Evolutionary conservation across 2,888 invertebrate genomes (phyloP), one percentile per base, ranked within the genome.

Genomic region (Drosophila tripunctata): DNA sequence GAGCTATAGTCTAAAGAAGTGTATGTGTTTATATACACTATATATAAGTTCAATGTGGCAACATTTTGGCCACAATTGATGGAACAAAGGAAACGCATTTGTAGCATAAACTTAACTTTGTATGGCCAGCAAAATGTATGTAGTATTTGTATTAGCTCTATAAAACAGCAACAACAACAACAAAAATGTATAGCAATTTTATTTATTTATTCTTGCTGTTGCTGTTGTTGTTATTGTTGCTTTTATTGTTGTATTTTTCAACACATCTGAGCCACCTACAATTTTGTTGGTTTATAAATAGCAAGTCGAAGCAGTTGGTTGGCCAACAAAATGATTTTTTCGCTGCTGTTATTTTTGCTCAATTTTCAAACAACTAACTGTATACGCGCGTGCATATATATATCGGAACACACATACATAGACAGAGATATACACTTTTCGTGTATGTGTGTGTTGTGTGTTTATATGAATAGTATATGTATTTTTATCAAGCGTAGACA

Each of bases 231-330:
- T 19, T 75, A 60, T 66, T 41, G 63, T 61, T 27, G 19, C 12
- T 38, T 15, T 67, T 73, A 50, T 67, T 44, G 69, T 61, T 63
- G 63, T 58, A 12, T 61, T 75, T 50, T 77, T 70, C 74, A 67
- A 79, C 76, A 86, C 75, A 79, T 72, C 44, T 44, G 65, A 86
- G 85, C 91, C 91, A 91, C 91, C 91, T 91, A 91, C 91, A 91
- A 91, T 90, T 90, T 90, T 40, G 48, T 90, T 78, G 77, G 74
- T 78, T 65, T 90, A 91, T 89, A 90, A 90, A 90, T 91, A 91
- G 90, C 47, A 77, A 76, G 55, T 72, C 68, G 57, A 83, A 86
- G 81, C 78, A 83, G 83, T 82, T 86, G 75, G 81, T 74, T 75
- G 76, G 87, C 88, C 86, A 81, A 80, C 68, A 77, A 79, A 77